Conservation (phyloP, 2,797 vertebrate genomes). For the Microctenopoma lineatum region DNA sequence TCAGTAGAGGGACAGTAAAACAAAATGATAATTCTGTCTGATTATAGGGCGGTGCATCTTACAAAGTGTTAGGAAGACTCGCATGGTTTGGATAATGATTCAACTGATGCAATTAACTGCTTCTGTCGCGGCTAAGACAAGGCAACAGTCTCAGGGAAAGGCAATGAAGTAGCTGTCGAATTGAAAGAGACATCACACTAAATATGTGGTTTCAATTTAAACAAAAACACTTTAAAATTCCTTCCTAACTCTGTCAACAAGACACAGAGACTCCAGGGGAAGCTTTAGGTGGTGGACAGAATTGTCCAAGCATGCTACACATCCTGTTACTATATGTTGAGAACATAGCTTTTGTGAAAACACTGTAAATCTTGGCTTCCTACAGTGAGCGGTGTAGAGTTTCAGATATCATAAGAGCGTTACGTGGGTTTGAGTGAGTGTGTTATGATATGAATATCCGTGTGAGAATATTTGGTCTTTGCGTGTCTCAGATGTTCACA, state of each 20-base stretch:
- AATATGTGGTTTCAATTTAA: conserved; percentile 7
- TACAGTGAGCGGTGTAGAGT: conserved; percentile 7
- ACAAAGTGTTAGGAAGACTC: not conserved
- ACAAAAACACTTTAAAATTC: not conserved
- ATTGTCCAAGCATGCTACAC: not conserved
- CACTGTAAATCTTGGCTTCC: not conserved
- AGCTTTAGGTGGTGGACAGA: conserved; percentile 21
- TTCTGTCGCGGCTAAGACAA: not conserved
- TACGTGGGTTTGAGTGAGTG: conserved; percentile 8
- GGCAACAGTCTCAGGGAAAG: not conserved
- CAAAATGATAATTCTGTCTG: not conserved
- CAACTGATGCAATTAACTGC: not conserved
- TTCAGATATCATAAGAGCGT: conserved; percentile 41
- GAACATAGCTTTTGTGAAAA: not conserved
- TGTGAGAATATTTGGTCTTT: conserved; percentile 61
- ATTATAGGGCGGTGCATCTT: not conserved
- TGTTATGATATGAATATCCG: conserved; percentile 32
- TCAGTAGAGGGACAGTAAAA: not conserved
- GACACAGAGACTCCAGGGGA: conserved; percentile 17
- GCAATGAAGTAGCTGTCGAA: not conserved
- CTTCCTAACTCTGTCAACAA: conserved; percentile 7
- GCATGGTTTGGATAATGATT: not conserved
- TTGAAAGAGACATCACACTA: conserved; percentile 4
- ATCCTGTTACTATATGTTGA: not conserved
- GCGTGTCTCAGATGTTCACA: conserved; percentile 80